Base-by-base conservation (phyloP, 2,888 invertebrate genomes). In the Stenurella melanura region DNA sequence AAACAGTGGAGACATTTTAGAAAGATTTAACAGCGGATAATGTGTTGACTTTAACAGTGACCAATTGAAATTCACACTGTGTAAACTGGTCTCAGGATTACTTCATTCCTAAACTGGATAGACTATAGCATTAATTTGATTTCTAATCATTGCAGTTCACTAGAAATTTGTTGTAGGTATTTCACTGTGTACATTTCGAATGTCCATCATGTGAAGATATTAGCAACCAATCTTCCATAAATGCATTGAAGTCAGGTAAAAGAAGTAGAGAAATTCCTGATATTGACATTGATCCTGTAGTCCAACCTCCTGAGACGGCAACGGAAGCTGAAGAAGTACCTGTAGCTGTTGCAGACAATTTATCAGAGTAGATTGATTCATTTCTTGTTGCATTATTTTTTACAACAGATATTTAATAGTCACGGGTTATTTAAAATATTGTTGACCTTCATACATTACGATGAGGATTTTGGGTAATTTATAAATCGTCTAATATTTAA, bases 131-230 rank as follows among this genome's bases (percentile, higher is more conserved):
- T 34, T 34, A 34, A 34, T 0, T 34, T 34, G 66, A 54, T 54
- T 54, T 11, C 0, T 17, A 63, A 34, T n/a, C 38, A 30, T 12
- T 34, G 15, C 9, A 38, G 63, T 21, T 66, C 17, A 66, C 11
- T 50, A 21, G 15, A 21, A 12, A 56, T 30, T 63, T 71, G 56
- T 79, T 88, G 3, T 84, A 97, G 96, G 97, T 98, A 74, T 99
- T 99, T 90, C 98, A 99, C 89, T 96, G 98, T 88, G 99, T 99
- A 72, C 99, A 99, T 91, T 95, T 99, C 90, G 99, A 99, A 91
- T 97, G 97, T 85, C 98, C 99, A 7, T 95, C 96, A 38, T 95
- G 94, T 75, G 88, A 88, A 78, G 87, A 87, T 42, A 61, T 68
- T 9, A 76, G 78, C 60, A 12, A 75, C 11, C 72, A 76, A 26